Evolutionary conservation across 2,797 vertebrate genomes (phyloP).

Genomic region (Lateolabrax maculatus): DNA sequence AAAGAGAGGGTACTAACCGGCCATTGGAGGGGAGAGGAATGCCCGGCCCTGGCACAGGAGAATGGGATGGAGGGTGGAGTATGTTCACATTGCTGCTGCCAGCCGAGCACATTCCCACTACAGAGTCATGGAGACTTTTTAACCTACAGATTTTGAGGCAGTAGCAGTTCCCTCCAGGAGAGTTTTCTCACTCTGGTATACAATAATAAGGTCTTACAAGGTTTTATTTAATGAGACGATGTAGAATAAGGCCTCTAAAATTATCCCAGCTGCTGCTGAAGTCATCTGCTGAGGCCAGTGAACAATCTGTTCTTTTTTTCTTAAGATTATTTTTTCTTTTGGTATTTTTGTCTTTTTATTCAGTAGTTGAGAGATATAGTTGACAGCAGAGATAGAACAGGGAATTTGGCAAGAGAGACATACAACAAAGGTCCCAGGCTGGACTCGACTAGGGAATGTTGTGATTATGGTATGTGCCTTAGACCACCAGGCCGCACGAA

Average conservation of each 20-base stretch:
- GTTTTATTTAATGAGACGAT: neutral
- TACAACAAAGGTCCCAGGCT: neutral
- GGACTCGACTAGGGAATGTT: neutral
- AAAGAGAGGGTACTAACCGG: conserved; percentile 67
- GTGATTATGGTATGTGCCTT: neutral
- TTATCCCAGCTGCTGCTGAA: neutral
- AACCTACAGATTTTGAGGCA: conserved; percentile 70
- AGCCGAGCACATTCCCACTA: conserved; percentile 76
- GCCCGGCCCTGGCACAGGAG: conserved; percentile 77
- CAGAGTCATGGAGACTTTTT: conserved; percentile 76
- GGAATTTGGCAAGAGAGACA: neutral
- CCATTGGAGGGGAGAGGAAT: conserved; percentile 81
- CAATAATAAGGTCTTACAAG: neutral
- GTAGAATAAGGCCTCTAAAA: neutral
- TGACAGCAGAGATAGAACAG: neutral
- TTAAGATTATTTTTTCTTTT: neutral
- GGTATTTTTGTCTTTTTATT: neutral
- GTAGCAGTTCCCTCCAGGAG: conserved; percentile 35
- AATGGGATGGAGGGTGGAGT: conserved; percentile 76
- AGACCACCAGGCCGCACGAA: neutral
- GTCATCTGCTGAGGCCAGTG: neutral
- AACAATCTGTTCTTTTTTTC: neutral
- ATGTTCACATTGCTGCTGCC: conserved; percentile 75
- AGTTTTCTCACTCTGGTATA: conserved; percentile 12
- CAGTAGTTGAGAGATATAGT: neutral